These are phyloP conservation scores for Enteromius afrohamiltoni DNA, from an alignment of 2,797 vertebrate genomes.

Conservation along the genomic window DNA sequence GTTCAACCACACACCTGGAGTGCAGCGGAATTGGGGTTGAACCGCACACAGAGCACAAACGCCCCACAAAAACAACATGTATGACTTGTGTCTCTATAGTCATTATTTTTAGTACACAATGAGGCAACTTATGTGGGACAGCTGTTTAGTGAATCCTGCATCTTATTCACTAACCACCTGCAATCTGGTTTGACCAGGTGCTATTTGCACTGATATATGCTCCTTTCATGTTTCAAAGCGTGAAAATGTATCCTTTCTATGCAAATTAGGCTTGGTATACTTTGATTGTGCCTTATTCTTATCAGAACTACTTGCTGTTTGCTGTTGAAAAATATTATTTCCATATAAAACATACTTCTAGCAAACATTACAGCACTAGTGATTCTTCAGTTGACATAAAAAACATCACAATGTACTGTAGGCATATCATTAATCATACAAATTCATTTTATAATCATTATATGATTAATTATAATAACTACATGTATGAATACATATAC, in stretches of 20 bases:
- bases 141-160: slow-evolving; percentile 21
- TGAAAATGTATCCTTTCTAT: not conserved
- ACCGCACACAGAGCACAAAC: slow-evolving; percentile 44
- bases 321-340: not conserved
- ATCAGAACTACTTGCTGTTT: not conserved
- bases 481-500: no score
- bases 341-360: not conserved
- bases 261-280: not conserved
- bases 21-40: slow-evolving; percentile 46
- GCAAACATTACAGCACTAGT: not conserved
- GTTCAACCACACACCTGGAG: slow-evolving; percentile 56
- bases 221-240: not conserved
- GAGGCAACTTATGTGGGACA: slow-evolving; percentile 22
- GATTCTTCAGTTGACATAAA: not conserved
- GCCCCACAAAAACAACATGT: slow-evolving; percentile 53
- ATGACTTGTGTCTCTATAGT: slow-evolving; percentile 9
- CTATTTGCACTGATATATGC: not conserved
- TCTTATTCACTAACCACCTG: slow-evolving; percentile 31
- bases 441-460: not conserved
- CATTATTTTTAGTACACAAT: slow-evolving; percentile 44
- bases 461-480: no score
- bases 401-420: not conserved
- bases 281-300: not conserved
- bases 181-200: slow-evolving; percentile 7
- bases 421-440: not conserved